Conservation (phyloP, 2,797 vertebrate species). For the Liparis tanakae region DNA sequence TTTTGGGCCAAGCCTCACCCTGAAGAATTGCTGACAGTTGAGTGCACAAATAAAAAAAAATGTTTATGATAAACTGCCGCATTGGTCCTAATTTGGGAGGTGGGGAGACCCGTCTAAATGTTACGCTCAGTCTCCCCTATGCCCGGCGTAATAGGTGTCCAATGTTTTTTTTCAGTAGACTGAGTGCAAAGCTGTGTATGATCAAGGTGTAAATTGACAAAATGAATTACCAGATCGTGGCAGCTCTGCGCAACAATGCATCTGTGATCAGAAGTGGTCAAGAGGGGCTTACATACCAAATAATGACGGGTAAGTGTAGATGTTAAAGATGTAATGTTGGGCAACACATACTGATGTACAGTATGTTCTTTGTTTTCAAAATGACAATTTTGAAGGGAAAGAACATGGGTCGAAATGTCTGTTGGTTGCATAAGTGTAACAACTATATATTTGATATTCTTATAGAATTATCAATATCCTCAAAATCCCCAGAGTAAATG, state of each 20-base stretch:
- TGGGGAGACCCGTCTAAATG: no score
- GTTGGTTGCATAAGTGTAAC: neutral
- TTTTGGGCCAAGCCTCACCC: no score
- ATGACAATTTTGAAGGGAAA: neutral
- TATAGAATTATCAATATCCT: neutral
- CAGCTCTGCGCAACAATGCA: constrained; percentile 40
- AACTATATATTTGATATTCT: neutral
- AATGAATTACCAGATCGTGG: constrained; percentile 37
- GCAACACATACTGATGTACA: neutral
- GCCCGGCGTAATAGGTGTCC: neutral
- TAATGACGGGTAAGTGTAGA: constrained; percentile 29
- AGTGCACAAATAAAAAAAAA: no score
- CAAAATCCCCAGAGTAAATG: neutral
- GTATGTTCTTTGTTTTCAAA: neutral
- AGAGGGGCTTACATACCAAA: constrained; percentile 48
- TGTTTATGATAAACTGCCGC: no score
- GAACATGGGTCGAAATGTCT: neutral
- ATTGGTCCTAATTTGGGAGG: no score
- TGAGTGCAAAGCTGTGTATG: constrained; percentile 30
- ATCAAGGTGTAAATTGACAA: constrained; percentile 38
- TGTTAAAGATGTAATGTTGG: constrained; percentile 18
- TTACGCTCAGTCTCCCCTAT: no score
- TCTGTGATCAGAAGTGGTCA: constrained; percentile 46
- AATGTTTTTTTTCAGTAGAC: neutral
- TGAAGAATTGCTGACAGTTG: no score